A percentile compares a stretch with the other conserved stretches of the same genome.
These are phyloP conservation scores for Poecile atricapillus DNA, from an alignment of 2,113 vertebrate species.

Conservation along the genomic window DNA sequence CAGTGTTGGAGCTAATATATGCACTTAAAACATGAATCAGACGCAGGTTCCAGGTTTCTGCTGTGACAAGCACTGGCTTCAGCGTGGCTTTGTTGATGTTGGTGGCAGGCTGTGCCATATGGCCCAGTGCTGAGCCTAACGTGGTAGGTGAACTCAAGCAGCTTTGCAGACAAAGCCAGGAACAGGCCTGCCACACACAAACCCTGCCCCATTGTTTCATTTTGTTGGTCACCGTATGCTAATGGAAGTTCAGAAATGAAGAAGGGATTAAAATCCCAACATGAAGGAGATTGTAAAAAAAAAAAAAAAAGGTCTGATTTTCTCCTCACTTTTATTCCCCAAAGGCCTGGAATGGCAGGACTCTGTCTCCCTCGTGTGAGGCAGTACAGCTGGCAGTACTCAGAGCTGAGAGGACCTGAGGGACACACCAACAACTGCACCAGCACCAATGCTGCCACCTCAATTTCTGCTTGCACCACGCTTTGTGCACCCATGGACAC, in stretches of 20 bases:
- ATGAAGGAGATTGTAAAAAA: neutral
- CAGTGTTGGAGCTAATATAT: neutral
- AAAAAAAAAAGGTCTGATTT: neutral
- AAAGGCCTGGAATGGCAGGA: neutral
- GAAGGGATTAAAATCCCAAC: neutral
- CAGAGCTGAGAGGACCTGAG: neutral
- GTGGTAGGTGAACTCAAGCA: neutral
- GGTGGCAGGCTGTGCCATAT: neutral
- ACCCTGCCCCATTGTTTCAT: neutral
- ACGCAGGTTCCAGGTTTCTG: neutral
- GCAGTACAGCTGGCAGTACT: neutral
- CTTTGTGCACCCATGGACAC: accelerated
- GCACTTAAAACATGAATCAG: neutral
- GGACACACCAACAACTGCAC: accelerated
- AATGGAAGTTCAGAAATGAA: neutral
- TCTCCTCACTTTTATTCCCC: neutral
- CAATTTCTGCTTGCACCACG: neutral
- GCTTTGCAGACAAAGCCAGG: neutral
- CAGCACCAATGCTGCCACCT: accelerated
- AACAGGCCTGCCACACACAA: neutral
- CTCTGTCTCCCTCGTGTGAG: neutral
- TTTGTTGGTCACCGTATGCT: neutral
- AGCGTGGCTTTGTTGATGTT: neutral
- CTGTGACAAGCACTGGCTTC: neutral
- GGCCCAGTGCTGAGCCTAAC: neutral